phyloP scores from a whole-genome alignment of 2,888 invertebrate genomes.

The Morpho helenor region DNA sequence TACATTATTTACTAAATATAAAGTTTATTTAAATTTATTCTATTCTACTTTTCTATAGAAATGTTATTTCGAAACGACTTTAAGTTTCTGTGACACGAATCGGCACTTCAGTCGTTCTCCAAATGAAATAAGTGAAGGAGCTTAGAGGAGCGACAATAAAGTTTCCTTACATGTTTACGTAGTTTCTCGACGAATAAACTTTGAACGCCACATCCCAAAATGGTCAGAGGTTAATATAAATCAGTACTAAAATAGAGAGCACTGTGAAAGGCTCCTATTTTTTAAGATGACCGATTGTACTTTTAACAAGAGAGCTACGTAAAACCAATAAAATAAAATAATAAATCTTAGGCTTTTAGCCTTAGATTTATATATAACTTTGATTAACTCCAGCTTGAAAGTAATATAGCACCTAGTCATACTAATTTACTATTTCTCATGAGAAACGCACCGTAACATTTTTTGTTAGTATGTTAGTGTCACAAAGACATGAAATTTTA shows the following conservation, averaged over 20 bases:
- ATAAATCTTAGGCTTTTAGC: no score
- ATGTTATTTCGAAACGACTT: conserved; percentile 22
- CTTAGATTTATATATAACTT: no score
- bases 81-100: conserved; percentile 43
- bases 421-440: no score
- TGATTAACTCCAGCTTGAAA: no score
- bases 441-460: no score
- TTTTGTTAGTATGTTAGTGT: no score
- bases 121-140: conserved; percentile 48
- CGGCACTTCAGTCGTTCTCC: conserved; percentile 50
- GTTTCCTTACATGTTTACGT: conserved; percentile 50
- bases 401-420: no score
- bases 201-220: conserved; percentile 33
- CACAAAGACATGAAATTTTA: no score
- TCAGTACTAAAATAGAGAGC: conserved; percentile 1
- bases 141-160: conserved; percentile 58
- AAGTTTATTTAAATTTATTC: conserved; percentile 12
- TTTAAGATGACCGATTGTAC: no score
- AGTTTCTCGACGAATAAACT: conserved; percentile 48
- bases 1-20: conserved; percentile 2
- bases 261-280: not conserved
- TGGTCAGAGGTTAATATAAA: conserved; percentile 21
- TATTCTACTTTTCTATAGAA: conserved; percentile 16
- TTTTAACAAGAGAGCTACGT: no score
- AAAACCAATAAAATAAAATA: no score